Base-by-base conservation (phyloP, 2,888 invertebrate genomes). In the Hypomecis atomaria region DNA sequence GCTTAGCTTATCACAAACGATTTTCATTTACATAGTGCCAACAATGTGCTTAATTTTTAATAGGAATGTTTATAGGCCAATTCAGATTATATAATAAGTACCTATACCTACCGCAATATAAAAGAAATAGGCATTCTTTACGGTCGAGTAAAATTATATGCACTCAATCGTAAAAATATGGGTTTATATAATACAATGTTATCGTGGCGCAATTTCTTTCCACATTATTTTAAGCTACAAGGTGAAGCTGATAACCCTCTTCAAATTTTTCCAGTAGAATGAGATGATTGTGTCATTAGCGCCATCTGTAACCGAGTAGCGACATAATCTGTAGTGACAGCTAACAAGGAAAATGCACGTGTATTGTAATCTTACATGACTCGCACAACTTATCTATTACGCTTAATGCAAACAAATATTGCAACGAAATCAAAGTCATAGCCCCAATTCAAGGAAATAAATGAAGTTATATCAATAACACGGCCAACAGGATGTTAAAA, bases 251-350 rank as follows among this genome's bases (percentile, higher is more conserved):
- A 64, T 64, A 59, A 59, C 59, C 64, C 38, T 38, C 33, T 48
- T 10, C 62, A 34, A 54, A 49, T 43, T 54, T 62, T 58, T 54
- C 54, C 58, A 63, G 48, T 58, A 58, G 40, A 48, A 43, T 48
- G 33, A 33, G 54, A 59, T 10, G 23, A 38, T 44, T 54, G 0
- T 40, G 56, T 55, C 8, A 47, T 23, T 50, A 61, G 66, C 63
- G 69, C 63, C 66, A 66, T 69, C 66, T 69, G 63, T 66, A 52
- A 55, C 54, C 23, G 61, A 69, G 66, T 54, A 63, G 58, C 56
- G 40, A 50, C 5, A 13, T 11, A 23, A 48, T n/a, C 42, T 37
- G 43, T 37, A 48, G 54, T 49, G 54, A 63, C 49, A 45, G 13
- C 53, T 40, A 54, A 53, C 45, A 62, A 57, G 58, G 62, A 62